Evolutionary conservation across 2,797 vertebrate species (phyloP).

Genomic region (Clarias fuscus): DNA sequence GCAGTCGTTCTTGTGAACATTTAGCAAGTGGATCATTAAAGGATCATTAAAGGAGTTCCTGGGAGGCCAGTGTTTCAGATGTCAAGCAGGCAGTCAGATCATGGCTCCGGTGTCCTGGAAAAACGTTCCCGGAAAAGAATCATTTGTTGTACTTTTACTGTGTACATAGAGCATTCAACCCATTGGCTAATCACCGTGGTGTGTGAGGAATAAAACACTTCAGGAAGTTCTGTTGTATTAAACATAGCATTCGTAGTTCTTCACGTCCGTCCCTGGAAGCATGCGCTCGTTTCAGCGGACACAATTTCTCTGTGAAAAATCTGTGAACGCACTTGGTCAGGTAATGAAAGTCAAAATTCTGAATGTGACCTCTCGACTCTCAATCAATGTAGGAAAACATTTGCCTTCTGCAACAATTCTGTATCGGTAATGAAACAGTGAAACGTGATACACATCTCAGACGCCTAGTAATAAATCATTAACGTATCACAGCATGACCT

Average conservation of each 20-base stretch:
- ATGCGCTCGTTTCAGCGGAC: background rate
- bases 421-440: conserved; percentile 74
- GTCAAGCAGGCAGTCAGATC: too few relatives aligned
- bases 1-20: too few relatives aligned
- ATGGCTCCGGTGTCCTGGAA: too few relatives aligned
- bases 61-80: too few relatives aligned
- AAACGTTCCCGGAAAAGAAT: background rate
- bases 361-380: conserved; percentile 39
- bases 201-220: background rate
- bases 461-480: conserved; percentile 62
- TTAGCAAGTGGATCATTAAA: too few relatives aligned
- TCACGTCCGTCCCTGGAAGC: background rate
- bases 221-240: background rate
- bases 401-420: conserved; percentile 61
- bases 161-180: too few relatives aligned
- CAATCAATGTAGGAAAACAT: conserved; percentile 66
- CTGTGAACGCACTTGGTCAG: background rate
- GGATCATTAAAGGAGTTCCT: too few relatives aligned
- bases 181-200: background rate
- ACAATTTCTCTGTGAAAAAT: background rate
- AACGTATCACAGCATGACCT: conserved; percentile 69
- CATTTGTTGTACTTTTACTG: background rate
- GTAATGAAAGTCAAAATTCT: background rate
- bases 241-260: too few relatives aligned
- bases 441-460: conserved; percentile 68